A percentile compares a stretch with the other conserved stretches of the same genome.
Conservation (phyloP, 1,140 invertebrate species). For the Brachionus sp. region DNA sequence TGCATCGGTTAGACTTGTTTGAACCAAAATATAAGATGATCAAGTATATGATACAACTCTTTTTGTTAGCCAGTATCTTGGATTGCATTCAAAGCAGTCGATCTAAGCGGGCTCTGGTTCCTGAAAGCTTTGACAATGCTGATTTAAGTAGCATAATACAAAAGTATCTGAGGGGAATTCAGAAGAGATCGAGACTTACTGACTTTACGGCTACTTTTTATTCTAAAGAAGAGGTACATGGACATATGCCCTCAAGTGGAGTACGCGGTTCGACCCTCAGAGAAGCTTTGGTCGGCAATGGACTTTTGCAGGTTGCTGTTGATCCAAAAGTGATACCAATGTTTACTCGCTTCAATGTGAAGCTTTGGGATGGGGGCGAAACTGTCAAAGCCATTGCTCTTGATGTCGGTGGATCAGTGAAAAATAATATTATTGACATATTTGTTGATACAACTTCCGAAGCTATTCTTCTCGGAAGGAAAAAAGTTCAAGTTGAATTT, state of each 20-base stretch:
- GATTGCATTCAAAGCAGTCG: neutral
- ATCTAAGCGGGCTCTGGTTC: neutral
- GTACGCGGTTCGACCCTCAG: constrained; percentile 5
- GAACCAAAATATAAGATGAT: neutral
- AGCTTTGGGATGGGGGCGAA: constrained; percentile 2
- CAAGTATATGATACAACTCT: neutral
- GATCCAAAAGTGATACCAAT: constrained; percentile 24
- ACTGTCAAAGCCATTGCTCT: constrained; percentile 3
- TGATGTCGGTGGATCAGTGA: neutral
- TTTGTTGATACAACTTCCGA: neutral
- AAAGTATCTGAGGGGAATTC: neutral
- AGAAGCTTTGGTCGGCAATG: neutral
- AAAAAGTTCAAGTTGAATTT: constrained; percentile 10
- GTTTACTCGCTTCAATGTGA: constrained; percentile 13
- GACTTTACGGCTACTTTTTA: constrained; percentile 4
- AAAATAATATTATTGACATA: constrained; percentile 4
- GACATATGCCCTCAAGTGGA: neutral
- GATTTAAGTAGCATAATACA: neutral
- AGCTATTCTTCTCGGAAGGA: neutral
- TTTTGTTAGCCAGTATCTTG: neutral
- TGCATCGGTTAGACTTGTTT: neutral
- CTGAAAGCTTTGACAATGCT: neutral
- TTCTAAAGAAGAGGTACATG: constrained; percentile 1
- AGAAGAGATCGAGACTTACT: neutral
- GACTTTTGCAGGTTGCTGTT: constrained; percentile 15